phyloP scores from a whole-genome alignment of 2,113 vertebrate species.

The Anguilla rostrata region DNA sequence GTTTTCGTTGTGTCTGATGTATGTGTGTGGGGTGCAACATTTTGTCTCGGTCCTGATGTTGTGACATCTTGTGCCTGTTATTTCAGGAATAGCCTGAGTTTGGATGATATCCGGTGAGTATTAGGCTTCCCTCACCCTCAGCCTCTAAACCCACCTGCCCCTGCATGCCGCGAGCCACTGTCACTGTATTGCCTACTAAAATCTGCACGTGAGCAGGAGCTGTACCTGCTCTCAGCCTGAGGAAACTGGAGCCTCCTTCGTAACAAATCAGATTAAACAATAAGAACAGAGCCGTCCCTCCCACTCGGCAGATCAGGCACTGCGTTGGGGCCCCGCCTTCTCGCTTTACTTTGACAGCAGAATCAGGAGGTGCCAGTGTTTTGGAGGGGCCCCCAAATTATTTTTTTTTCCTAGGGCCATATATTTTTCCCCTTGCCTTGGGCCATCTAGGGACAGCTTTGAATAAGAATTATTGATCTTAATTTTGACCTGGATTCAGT shows the following conservation, averaged over 20 bases:
- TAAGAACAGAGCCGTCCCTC: not conserved
- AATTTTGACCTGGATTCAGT: not conserved
- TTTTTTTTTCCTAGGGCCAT: too few species aligned
- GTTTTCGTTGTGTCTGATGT: slow-evolving; percentile 5
- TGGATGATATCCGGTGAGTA: slow-evolving; percentile 99
- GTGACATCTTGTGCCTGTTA: slow-evolving; percentile 85
- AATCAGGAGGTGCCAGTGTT: too few species aligned
- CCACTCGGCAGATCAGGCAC: too few species aligned
- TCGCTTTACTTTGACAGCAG: too few species aligned
- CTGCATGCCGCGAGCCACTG: slow-evolving; percentile 66
- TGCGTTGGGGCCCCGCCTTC: too few species aligned
- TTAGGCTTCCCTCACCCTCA: not conserved
- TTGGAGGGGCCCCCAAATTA: too few species aligned
- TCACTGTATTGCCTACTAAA: slow-evolving; percentile 54
- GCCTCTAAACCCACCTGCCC: slow-evolving; percentile 27
- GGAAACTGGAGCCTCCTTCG: slow-evolving; percentile 51
- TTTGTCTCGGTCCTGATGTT: slow-evolving; percentile 61
- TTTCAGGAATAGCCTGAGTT: slow-evolving; percentile 98
- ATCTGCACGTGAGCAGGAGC: slow-evolving; percentile 52
- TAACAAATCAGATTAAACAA: slow-evolving; percentile 36
- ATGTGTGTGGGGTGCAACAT: not conserved
- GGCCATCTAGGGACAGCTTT: too few species aligned
- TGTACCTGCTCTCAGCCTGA: slow-evolving; percentile 47
- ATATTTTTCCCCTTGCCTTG: too few species aligned
- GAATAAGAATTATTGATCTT: too few species aligned